phyloP scores from a whole-genome alignment of 2,797 vertebrate genomes.

The Rhincodon typus region DNA sequence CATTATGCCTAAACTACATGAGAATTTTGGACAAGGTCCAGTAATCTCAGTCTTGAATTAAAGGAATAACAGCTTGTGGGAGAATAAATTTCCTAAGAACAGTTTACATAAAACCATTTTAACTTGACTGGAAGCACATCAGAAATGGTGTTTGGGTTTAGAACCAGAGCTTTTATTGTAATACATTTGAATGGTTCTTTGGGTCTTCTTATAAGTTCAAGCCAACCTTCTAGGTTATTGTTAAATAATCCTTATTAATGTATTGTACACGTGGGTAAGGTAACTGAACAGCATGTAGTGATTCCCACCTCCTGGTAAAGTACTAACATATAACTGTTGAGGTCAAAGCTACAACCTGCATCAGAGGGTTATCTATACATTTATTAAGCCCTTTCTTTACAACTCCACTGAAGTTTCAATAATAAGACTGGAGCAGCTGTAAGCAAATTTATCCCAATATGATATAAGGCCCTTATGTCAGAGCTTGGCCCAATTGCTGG shows the following conservation, averaged over 20 bases:
- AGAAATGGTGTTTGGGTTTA: neutral
- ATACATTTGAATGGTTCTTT: too few species aligned
- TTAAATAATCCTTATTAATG: too few species aligned
- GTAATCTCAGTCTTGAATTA: neutral
- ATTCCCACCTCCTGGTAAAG: too few species aligned
- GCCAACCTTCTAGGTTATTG: too few species aligned
- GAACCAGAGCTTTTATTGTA: neutral
- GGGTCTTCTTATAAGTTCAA: too few species aligned
- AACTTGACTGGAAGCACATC: neutral
- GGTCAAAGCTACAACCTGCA: too few species aligned
- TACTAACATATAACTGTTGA: too few species aligned
- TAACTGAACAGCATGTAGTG: too few species aligned
- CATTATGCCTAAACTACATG: neutral
- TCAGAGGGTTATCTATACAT: too few species aligned
- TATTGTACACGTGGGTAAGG: too few species aligned
- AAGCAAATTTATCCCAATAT: neutral
- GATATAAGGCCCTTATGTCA: neutral
- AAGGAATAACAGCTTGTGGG: neutral
- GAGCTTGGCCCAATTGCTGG: neutral
- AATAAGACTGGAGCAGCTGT: neutral
- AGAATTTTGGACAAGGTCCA: neutral
- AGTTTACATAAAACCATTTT: neutral
- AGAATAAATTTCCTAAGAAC: neutral
- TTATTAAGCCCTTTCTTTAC: too few species aligned
- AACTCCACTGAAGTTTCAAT: too few species aligned